These are phyloP conservation scores for Tetragonula clypearis DNA, from an alignment of 1,140 invertebrate genomes.

Conservation along the genomic window DNA sequence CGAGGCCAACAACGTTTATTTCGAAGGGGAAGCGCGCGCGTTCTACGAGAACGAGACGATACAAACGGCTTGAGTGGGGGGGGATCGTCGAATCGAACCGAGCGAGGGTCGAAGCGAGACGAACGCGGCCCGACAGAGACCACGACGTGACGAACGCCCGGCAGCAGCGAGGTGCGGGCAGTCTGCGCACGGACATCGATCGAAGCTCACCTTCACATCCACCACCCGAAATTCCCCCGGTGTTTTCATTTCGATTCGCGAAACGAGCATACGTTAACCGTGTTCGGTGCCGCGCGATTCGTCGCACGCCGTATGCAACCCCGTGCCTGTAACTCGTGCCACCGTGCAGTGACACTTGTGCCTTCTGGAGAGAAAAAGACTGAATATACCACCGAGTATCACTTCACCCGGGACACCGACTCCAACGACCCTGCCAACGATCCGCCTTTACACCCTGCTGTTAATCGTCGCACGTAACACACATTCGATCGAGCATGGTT, in stretches of 20 bases:
- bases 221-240: constrained; percentile 66
- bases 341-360: constrained; percentile 63
- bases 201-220: constrained; percentile 68
- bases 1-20: constrained; percentile 1
- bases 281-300: constrained; percentile 11
- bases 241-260: constrained; percentile 64
- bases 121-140: constrained; percentile 27
- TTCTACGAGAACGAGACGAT: constrained; percentile 45
- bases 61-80: constrained; percentile 43
- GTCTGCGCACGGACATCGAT: constrained; percentile 80
- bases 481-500: constrained; percentile 8
- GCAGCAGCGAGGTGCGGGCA: constrained; percentile 68
- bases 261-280: constrained; percentile 12
- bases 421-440: not conserved
- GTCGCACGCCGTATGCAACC: not conserved
- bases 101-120: constrained; percentile 50
- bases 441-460: not conserved
- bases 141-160: constrained; percentile 65
- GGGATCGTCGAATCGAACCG: constrained; percentile 37
- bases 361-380: constrained; percentile 39
- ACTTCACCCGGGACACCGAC: not conserved
- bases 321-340: constrained; percentile 33
- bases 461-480: constrained; percentile 7
- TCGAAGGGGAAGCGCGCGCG: constrained; percentile 32
- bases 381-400: constrained; percentile 19